phyloP scores from a whole-genome alignment of 2,113 vertebrate species.

The Percina caprodes region DNA sequence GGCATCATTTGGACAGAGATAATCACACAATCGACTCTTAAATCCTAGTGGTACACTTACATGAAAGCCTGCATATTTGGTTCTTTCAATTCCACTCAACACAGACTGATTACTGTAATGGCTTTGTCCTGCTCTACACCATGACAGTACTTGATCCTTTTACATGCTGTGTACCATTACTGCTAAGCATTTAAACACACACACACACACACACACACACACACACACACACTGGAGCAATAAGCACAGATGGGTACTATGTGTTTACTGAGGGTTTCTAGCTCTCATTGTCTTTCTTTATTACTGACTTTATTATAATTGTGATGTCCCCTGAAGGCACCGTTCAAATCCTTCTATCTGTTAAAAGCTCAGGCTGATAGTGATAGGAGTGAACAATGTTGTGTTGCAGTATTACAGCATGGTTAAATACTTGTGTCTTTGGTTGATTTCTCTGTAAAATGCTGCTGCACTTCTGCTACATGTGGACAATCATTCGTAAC shows the following conservation, averaged over 20 bases:
- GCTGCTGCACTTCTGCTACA: not conserved
- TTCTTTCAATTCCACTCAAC: conserved; percentile 61
- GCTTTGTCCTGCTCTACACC: conserved; percentile 59
- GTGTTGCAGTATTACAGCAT: not conserved
- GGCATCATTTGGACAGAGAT: conserved; percentile 52
- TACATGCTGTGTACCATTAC: conserved; percentile 24
- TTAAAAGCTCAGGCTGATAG: not conserved
- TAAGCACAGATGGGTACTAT: conserved; percentile 63
- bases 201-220: conserved; percentile 10
- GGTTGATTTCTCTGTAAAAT: conserved; percentile 21
- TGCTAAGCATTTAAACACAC: conserved; percentile 28
- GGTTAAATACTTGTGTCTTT: not conserved
- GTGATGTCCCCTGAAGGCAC: conserved; percentile 48
- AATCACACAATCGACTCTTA: conserved; percentile 52
- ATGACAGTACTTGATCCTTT: conserved; percentile 65
- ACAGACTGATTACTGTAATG: conserved; percentile 66
- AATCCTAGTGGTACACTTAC: conserved; percentile 38
- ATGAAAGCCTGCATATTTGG: conserved; percentile 49
- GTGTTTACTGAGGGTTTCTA: conserved; percentile 33
- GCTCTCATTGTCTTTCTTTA: conserved; percentile 55
- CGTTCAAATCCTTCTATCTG: conserved; percentile 43
- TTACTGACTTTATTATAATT: conserved; percentile 53
- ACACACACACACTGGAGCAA: conserved; percentile 26
- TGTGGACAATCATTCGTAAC: conserved; percentile 6
- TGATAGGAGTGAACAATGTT: not conserved